A percentile compares a stretch with the other conserved stretches of the same genome.
Evolutionary conservation across 1,140 invertebrate species (phyloP).

Genomic region (Metopolophium dirhodum): DNA sequence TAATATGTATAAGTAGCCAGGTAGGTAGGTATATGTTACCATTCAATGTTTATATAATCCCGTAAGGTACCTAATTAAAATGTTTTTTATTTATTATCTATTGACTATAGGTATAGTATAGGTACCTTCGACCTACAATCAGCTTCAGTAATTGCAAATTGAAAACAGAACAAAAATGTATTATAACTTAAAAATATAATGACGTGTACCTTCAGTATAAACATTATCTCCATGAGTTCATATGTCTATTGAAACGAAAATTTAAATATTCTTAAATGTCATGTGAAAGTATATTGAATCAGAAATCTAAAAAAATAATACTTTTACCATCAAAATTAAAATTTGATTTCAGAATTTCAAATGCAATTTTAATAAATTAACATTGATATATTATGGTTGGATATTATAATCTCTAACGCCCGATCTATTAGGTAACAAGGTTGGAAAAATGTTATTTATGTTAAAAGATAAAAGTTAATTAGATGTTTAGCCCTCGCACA

Average conservation of each 20-base stretch:
- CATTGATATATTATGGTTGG: background rate
- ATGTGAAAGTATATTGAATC: background rate
- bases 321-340: background rate
- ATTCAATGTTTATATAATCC: no score
- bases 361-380: background rate
- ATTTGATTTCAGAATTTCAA: background rate
- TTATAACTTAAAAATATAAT: background rate
- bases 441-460: background rate
- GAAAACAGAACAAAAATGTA: no score
- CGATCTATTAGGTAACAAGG: background rate
- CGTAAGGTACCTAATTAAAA: no score
- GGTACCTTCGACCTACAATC: background rate
- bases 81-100: no score
- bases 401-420: background rate
- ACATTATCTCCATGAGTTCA: background rate
- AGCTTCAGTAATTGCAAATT: background rate
- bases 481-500: background rate
- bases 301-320: background rate
- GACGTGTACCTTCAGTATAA: background rate
- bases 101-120: no score
- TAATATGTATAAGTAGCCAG: background rate
- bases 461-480: background rate
- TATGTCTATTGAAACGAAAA: background rate
- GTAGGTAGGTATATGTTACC: no score
- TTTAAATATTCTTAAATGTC: background rate